A percentile compares a stretch with the other conserved stretches of the same genome.
Evolutionary conservation across 1,140 invertebrate genomes (phyloP).

Genomic region (Berghia stephanieae): DNA sequence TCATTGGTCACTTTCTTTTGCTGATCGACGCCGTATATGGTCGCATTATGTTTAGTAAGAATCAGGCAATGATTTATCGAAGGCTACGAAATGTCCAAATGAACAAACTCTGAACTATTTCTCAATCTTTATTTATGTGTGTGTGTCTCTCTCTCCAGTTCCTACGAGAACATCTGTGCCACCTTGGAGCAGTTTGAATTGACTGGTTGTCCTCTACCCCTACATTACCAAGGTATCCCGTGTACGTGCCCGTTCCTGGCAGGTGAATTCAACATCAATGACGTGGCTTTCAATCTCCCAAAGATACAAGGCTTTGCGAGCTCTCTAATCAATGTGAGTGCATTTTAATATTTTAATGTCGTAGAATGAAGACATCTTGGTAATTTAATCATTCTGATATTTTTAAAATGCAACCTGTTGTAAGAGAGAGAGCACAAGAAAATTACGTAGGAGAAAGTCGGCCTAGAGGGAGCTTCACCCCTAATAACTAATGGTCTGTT

Average conservation of each 20-base stretch:
- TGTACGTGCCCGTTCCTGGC: constrained; percentile 51
- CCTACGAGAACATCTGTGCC: constrained; percentile 50
- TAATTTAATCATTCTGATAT: too few species aligned
- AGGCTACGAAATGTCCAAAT: background rate
- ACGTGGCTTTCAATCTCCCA: constrained; percentile 49
- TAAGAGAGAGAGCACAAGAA: too few species aligned
- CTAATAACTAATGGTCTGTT: too few species aligned
- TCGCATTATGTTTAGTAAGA: too few species aligned
- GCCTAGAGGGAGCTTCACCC: too few species aligned
- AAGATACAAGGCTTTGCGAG: constrained; percentile 47
- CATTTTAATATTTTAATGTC: too few species aligned
- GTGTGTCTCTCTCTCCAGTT: constrained; percentile 39
- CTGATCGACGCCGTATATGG: too few species aligned
- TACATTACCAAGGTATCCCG: constrained; percentile 43
- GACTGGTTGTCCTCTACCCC: constrained; percentile 42
- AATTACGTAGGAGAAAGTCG: too few species aligned
- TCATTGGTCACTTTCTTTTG: too few species aligned
- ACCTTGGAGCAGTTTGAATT: constrained; percentile 45
- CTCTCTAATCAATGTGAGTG: constrained; percentile 51
- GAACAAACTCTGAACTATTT: background rate
- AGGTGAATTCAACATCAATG: constrained; percentile 43
- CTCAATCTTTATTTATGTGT: background rate
- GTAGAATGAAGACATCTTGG: too few species aligned
- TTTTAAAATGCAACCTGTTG: too few species aligned
- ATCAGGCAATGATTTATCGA: too few species aligned